Evolutionary conservation across 2,113 vertebrate genomes (phyloP).

Genomic region (Chaetodon trifascialis): DNA sequence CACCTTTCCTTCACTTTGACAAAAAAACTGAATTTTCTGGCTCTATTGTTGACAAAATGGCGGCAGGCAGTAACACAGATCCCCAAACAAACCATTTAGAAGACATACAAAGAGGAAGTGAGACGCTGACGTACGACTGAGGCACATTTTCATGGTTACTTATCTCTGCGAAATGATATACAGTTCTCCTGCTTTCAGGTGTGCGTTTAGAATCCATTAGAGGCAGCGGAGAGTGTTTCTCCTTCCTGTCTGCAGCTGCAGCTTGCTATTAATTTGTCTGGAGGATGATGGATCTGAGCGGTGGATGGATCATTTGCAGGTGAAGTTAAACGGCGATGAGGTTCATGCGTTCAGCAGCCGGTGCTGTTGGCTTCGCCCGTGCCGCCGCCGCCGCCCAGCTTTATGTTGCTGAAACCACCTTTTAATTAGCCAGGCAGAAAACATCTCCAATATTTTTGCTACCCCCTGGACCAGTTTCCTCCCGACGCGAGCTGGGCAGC

Average conservation of each 20-base stretch:
- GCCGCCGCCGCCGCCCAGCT: not conserved
- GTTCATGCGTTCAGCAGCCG: not conserved
- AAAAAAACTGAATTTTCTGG: not conserved
- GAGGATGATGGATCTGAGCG: not conserved
- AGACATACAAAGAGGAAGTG: not conserved
- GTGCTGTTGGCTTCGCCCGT: not conserved
- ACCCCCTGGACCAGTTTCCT: slow-evolving; percentile 29
- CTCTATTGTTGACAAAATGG: not conserved
- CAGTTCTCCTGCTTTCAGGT: no score
- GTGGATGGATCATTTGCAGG: not conserved
- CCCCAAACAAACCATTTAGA: not conserved
- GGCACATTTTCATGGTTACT: not conserved
- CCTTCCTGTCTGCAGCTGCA: not conserved
- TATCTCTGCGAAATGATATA: not conserved
- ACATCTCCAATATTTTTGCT: slow-evolving; percentile 15
- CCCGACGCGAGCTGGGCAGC: slow-evolving; percentile 1
- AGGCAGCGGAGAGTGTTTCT: not conserved
- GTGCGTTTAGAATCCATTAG: not conserved
- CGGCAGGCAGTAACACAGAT: not conserved
- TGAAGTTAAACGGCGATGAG: not conserved
- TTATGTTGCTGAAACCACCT: slow-evolving; percentile 23
- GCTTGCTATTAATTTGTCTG: not conserved
- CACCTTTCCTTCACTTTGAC: not conserved
- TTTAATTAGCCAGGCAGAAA: slow-evolving; percentile 44
- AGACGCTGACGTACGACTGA: not conserved